Percentiles rank a stretch among this genome's conserved stretches.
Evolutionary conservation across 1,140 invertebrate species (phyloP).

Genomic region (Meloidogyne hapla): DNA sequence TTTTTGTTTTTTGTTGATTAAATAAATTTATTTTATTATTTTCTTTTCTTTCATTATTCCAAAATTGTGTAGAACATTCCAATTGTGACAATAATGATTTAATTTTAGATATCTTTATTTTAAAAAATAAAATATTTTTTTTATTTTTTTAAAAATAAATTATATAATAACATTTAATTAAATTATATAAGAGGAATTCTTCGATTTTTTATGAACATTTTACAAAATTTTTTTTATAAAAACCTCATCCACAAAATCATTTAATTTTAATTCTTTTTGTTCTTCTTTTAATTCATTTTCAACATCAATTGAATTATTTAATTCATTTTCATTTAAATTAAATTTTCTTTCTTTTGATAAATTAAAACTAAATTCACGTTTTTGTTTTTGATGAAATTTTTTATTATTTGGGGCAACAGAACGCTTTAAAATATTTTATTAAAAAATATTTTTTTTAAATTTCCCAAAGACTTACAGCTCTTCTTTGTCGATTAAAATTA

Average conservation of each 20-base stretch:
- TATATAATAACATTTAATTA: no score
- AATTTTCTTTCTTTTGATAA: background rate
- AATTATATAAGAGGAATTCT: no score
- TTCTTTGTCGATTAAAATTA: background rate
- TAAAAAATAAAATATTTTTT: background rate
- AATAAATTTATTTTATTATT: background rate
- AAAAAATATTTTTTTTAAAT: background rate
- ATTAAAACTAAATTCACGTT: background rate
- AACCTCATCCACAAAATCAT: background rate
- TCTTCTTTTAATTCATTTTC: background rate
- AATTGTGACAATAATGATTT: background rate
- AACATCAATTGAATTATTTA: no score
- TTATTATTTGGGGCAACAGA: background rate
- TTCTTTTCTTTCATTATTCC: background rate
- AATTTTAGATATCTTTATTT: background rate
- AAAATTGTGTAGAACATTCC: background rate
- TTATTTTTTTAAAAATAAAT: no score
- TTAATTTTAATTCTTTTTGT: background rate
- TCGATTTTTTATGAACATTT: no score
- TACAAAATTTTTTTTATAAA: no score
- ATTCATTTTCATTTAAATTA: background rate
- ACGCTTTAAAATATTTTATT: constrained; percentile 1
- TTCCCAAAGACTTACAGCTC: background rate
- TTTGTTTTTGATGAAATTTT: background rate
- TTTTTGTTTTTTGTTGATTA: background rate